A percentile compares a stretch with the other conserved stretches of the same genome.
Conservation (phyloP, 1,140 invertebrate genomes). For the Lysiphlebus fabarum region DNA sequence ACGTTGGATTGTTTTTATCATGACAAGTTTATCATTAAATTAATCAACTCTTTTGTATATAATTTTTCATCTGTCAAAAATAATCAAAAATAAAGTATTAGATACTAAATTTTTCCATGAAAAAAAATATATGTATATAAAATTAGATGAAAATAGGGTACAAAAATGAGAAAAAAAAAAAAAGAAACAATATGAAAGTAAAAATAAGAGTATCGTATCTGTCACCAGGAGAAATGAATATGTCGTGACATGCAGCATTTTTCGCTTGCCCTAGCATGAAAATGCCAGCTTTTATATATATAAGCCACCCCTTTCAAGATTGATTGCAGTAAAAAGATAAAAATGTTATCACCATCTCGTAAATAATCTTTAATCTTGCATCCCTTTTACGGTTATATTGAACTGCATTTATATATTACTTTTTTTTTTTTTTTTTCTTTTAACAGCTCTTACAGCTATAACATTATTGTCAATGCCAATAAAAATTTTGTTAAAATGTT, state of each 20-base stretch:
- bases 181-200: neutral
- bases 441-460: no score
- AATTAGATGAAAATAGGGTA: slow-evolving; percentile 3
- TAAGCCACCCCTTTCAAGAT: slow-evolving; percentile 49
- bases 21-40: no score
- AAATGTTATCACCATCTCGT: slow-evolving; percentile 53
- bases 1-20: no score
- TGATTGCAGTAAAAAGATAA: slow-evolving; percentile 50
- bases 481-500: no score
- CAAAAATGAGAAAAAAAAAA: no score
- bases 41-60: no score
- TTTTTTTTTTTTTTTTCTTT: no score
- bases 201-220: slow-evolving; percentile 12
- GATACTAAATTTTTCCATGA: no score
- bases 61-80: no score
- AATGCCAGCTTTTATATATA: slow-evolving; percentile 33
- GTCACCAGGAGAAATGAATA: slow-evolving; percentile 49
- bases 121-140: no score
- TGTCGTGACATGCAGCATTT: slow-evolving; percentile 52
- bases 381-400: slow-evolving; percentile 13
- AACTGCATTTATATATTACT: slow-evolving; percentile 8
- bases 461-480: neutral
- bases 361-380: slow-evolving; percentile 53
- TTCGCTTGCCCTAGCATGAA: slow-evolving; percentile 48
- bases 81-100: no score